Percentiles rank a stretch among this genome's conserved stretches.
These are phyloP conservation scores for Bombus superbus DNA, from an alignment of 1,140 invertebrate species.

Conservation along the genomic window DNA sequence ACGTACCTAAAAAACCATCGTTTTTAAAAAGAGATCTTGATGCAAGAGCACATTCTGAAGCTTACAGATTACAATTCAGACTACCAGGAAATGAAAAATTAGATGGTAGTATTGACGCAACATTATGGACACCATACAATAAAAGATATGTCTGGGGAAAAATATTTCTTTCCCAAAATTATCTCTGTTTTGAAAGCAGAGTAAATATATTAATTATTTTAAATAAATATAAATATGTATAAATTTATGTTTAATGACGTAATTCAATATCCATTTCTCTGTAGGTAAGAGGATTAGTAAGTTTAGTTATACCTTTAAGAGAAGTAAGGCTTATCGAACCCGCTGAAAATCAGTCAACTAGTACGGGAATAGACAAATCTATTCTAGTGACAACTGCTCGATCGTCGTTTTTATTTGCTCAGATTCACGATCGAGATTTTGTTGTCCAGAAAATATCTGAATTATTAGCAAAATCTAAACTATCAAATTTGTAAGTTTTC, in stretches of 20 bases:
- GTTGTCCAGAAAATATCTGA: constrained; percentile 95
- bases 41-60: constrained; percentile 95
- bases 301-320: constrained; percentile 93
- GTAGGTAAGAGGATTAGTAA: constrained; percentile 92
- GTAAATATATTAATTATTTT: constrained; percentile 84
- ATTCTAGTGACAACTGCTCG: constrained; percentile 93
- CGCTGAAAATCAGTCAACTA: constrained; percentile 86
- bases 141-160: constrained; percentile 95
- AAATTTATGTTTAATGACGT: background rate
- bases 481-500: constrained; percentile 56
- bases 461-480: constrained; percentile 86
- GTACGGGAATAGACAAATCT: constrained; percentile 87
- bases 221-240: constrained; percentile 2
- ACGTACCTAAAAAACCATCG: constrained; percentile 93
- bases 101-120: constrained; percentile 95
- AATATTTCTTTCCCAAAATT: constrained; percentile 96
- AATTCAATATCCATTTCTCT: constrained; percentile 36
- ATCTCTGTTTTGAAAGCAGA: constrained; percentile 97
- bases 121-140: constrained; percentile 97
- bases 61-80: constrained; percentile 92
- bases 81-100: constrained; percentile 94
- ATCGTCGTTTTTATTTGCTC: constrained; percentile 94
- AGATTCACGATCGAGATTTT: constrained; percentile 94
- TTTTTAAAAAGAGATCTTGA: constrained; percentile 97
- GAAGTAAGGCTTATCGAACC: constrained; percentile 90